phyloP scores from a whole-genome alignment of 1,140 invertebrate genomes.

The Wiebesia pumilae region DNA sequence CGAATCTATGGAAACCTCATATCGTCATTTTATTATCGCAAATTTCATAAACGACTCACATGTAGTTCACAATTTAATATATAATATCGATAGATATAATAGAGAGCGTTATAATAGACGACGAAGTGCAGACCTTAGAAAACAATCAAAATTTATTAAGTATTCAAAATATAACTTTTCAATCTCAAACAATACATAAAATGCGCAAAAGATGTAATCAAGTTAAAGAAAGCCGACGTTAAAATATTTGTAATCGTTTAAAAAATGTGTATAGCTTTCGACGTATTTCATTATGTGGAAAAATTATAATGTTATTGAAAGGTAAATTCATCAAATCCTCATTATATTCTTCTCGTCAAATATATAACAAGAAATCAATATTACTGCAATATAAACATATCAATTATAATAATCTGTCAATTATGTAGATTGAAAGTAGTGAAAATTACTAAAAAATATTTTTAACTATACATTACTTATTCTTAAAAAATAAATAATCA shows the following conservation, averaged over 20 bases:
- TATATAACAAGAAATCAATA: not conserved
- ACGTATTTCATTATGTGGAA: not conserved
- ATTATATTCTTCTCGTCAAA: not conserved
- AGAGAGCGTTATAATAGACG: not conserved
- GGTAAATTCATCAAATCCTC: not conserved
- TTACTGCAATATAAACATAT: not conserved
- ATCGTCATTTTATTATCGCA: no score
- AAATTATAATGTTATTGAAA: not conserved
- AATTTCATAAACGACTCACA: no score
- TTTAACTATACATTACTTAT: not conserved
- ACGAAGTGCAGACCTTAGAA: not conserved
- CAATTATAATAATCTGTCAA: not conserved
- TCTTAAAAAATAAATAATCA: not conserved
- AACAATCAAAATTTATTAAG: not conserved
- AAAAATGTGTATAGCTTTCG: not conserved
- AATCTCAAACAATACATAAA: not conserved
- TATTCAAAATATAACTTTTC: not conserved
- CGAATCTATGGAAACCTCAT: constrained; percentile 77
- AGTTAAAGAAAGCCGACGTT: not conserved
- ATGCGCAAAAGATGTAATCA: not conserved
- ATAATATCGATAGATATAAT: not conserved
- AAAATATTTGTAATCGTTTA: not conserved
- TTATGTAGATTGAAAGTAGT: not conserved
- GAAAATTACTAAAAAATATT: not conserved
- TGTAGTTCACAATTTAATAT: not conserved